Conservation (phyloP, 2,113 vertebrate species). For the Triplophysa rosa region DNA sequence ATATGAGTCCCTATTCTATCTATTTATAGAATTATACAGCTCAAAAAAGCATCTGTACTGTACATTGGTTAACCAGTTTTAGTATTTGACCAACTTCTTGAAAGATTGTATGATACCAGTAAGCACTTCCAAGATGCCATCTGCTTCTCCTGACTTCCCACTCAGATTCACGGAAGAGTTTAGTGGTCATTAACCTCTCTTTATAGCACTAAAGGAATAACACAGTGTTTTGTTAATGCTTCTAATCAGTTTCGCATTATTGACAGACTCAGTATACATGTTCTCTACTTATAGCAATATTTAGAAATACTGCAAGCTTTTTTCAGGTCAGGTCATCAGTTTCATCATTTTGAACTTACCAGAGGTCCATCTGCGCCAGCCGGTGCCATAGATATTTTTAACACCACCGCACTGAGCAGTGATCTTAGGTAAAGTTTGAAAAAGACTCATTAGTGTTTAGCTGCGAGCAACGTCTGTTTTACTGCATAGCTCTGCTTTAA, state of each 20-base stretch:
- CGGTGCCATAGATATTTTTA: background rate
- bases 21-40: too few species aligned
- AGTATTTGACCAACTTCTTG: constrained; percentile 20
- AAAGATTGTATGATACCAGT: constrained; percentile 36
- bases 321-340: constrained; percentile 3
- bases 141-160: constrained; percentile 11
- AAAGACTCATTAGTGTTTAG: constrained; percentile 17
- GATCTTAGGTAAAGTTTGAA: constrained; percentile 27
- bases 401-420: background rate
- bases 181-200: background rate
- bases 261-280: background rate
- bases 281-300: background rate
- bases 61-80: background rate
- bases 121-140: constrained; percentile 35
- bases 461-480: background rate
- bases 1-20: too few species aligned
- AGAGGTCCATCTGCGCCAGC: constrained; percentile 7
- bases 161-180: background rate
- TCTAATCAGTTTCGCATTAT: constrained; percentile 2
- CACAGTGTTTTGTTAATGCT: background rate
- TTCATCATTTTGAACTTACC: constrained; percentile 40
- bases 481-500: background rate
- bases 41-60: too few species aligned
- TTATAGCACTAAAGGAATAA: background rate
- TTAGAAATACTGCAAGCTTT: constrained; percentile 3